Conservation (phyloP, 2,797 vertebrate species). For the Carcharodon carcharias region DNA sequence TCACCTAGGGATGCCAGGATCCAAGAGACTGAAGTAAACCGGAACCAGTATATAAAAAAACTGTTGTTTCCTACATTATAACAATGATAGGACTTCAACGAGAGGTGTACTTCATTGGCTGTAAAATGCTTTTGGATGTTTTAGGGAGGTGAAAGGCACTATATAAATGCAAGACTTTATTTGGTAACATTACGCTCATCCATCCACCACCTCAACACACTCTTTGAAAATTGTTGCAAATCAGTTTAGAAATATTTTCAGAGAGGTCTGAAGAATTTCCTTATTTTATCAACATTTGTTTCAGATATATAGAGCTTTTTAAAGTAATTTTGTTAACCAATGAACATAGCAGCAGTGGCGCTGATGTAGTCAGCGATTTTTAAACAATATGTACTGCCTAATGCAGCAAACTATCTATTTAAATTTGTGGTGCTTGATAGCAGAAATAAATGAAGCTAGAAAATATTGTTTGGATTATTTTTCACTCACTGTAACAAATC, state of each 20-base stretch:
- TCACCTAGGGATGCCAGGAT: not conserved
- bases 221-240: not conserved
- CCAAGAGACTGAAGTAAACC: not conserved
- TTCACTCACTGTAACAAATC: not conserved
- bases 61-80: not conserved
- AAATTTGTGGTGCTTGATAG: not conserved
- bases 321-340: not conserved
- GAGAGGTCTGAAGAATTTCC: not conserved
- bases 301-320: not conserved
- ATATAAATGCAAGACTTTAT: not conserved
- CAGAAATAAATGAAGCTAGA: not conserved
- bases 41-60: not conserved
- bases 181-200: not conserved
- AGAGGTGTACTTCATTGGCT: not conserved
- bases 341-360: not conserved
- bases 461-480: not conserved
- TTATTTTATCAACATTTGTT: not conserved
- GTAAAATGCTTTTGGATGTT: not conserved
- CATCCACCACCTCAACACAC: not conserved
- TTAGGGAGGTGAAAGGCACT: not conserved
- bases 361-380: not conserved
- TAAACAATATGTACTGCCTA: not conserved
- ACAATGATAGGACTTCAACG: not conserved
- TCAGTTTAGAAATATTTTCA: not conserved
- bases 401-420: constrained; percentile 3